Conservation (phyloP, 2,888 invertebrate species). For the Zelleria hepariella region DNA sequence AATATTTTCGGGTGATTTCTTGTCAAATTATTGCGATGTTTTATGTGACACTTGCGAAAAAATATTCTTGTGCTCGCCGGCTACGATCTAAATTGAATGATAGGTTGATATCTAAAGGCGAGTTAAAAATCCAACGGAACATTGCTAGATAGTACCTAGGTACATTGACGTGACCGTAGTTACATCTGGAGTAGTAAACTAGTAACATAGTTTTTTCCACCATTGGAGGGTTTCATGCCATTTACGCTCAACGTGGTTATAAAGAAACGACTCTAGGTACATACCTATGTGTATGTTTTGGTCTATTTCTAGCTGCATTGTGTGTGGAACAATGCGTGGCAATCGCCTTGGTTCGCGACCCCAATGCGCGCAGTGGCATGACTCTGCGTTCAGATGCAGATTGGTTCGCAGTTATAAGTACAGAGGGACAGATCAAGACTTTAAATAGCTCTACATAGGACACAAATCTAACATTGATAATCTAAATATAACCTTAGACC, state of each 20-base stretch:
- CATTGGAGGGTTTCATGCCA: too few species aligned
- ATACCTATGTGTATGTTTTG: not conserved
- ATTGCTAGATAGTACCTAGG: too few species aligned
- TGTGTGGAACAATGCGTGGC: slow-evolving; percentile 8
- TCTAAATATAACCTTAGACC: too few species aligned
- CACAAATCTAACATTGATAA: not conserved
- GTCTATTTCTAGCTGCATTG: not conserved
- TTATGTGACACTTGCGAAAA: not conserved
- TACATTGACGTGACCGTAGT: too few species aligned
- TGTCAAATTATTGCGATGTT: not conserved
- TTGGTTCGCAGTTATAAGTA: too few species aligned
- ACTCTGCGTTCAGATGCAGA: not conserved
- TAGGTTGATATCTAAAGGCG: too few species aligned
- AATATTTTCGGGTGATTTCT: not conserved
- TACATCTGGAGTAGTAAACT: too few species aligned
- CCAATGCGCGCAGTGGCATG: slow-evolving; percentile 32
- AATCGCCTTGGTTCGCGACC: slow-evolving; percentile 23
- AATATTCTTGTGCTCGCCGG: not conserved
- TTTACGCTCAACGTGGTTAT: too few species aligned
- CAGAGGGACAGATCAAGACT: not conserved
- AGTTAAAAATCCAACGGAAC: too few species aligned
- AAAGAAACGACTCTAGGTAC: too few species aligned
- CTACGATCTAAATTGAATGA: too few species aligned
- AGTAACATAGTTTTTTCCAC: too few species aligned
- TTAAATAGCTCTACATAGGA: not conserved